Evolutionary conservation across 2,888 invertebrate genomes (phyloP), one percentile per base, ranked within the genome.

Genomic region (Nephrocerus scutellatus): DNA sequence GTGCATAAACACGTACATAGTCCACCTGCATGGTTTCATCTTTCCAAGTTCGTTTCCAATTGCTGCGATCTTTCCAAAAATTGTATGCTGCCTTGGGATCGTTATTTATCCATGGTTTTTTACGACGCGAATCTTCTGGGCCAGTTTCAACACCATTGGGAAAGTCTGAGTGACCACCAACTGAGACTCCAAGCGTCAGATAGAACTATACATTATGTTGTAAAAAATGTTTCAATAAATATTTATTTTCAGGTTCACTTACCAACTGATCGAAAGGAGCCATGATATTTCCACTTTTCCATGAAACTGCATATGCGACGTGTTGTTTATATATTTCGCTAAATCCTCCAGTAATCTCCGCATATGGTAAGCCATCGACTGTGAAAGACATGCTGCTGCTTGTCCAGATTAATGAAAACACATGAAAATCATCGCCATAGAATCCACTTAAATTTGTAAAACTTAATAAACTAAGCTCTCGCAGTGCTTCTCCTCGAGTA

Each of bases 221-320:
- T 19, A 12, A 30, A 16, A 8, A n/a, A n/a, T n/a, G n/a, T n/a
- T n/a, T n/a, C n/a, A n/a, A n/a, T n/a, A n/a, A n/a, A n/a, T n/a
- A n/a, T n/a, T n/a, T n/a, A n/a, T n/a, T n/a, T 24, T 13, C 3
- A 2, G 23, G 28, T 8, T n/a, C n/a, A n/a, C 44, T 34, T 36
- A 81, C 83, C 72, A 83, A 73, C 62, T 80, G 74, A 62, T 86
- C 84, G 50, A 85, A 84, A 0, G 86, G 86, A 5, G 83, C 80
- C 67, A 82, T 73, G 10, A 60, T 56, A 9, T 68, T 69, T 2
- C 78, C 77, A 36, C n/a, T n/a, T n/a, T n/a, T n/a, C n/a, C n/a
- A n/a, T n/a, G n/a, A n/a, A n/a, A n/a, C n/a, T n/a, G n/a, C n/a
- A n/a, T n/a, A n/a, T n/a, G n/a, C n/a, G n/a, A n/a, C n/a, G n/a